These are phyloP conservation scores for Latrodectus geometricus DNA, from an alignment of 1,140 invertebrate genomes.

Conservation along the genomic window DNA sequence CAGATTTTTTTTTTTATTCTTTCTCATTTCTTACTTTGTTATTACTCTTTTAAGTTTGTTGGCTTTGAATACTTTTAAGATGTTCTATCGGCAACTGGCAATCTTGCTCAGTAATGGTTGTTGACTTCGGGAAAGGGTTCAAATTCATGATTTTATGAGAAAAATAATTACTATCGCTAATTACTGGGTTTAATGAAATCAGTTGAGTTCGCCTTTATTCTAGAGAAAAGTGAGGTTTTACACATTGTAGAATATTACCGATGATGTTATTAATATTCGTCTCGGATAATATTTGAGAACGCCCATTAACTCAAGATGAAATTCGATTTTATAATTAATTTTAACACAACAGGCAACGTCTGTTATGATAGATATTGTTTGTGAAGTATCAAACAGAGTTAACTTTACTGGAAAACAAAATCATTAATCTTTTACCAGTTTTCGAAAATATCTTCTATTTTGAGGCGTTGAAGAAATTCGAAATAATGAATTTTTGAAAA, in stretches of 20 bases:
- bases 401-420: not conserved
- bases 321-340: not conserved
- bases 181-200: not conserved
- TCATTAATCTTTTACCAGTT: not conserved
- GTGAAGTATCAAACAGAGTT: not conserved
- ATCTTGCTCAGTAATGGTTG: not conserved
- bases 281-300: not conserved
- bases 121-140: not conserved
- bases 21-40: slow-evolving; percentile 1
- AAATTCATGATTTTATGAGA: slow-evolving; percentile 14
- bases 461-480: no score
- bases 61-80: not conserved
- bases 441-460: not conserved
- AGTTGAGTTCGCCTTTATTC: not conserved
- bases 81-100: not conserved
- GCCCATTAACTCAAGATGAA: not conserved
- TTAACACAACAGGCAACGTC: not conserved
- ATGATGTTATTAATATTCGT: not conserved
- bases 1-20: slow-evolving; percentile 11
- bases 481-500: no score
- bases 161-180: slow-evolving; percentile 2
- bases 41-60: not conserved
- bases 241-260: not conserved
- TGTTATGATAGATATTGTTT: not conserved
- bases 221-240: not conserved